Base-by-base conservation (phyloP, 2,797 vertebrate species). In the Iguana delicatissima region DNA sequence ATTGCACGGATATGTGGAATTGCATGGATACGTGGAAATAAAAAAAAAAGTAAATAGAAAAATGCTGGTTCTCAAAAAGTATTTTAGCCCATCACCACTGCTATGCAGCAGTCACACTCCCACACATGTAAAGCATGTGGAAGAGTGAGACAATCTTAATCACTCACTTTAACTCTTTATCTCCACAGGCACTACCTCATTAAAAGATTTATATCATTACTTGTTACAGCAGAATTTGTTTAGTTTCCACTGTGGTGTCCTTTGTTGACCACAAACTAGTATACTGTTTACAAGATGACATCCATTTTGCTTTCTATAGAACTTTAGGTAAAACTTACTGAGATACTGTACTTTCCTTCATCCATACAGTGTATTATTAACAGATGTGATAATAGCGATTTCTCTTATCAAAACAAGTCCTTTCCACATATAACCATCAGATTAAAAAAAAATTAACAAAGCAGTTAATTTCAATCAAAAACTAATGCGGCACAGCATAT, bases 101-200 rank as follows among this genome's bases (percentile, higher is more conserved):
- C 94, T 81, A 0, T 20, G 93, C 93, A 92, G 80, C 64, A 93
- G 85, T 94, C 92, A 93, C 91, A 94, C 94, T 94, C 91, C 94
- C 92, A 96, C 92, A 89, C 92, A 93, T 88, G 89, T 93, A 87
- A 22, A 84, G 1, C 80, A 95, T 87, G 92, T 87, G 86, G 94
- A 96, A 96, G 90, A 89, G 90, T 74, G 93, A 96, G 91, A 94
- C 26, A 91, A 93, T 95, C 94, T 88, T 59, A 83, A 80, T 84
- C 84, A 91, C 85, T 83, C 90, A 50, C 59, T 24, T 95, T 96
- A 94, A 95, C 94, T 92, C 93, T 93, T 81, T 94, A 93, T 93
- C 91, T 86, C 35, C 79, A 46, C 29, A 79, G 87, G 42, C 59
- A 73, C 82, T 88, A 89, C 81, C 84, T 82, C 38, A 1, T 81